phyloP scores from a whole-genome alignment of 2,888 invertebrate genomes.

The Drosophila tanythrix region DNA sequence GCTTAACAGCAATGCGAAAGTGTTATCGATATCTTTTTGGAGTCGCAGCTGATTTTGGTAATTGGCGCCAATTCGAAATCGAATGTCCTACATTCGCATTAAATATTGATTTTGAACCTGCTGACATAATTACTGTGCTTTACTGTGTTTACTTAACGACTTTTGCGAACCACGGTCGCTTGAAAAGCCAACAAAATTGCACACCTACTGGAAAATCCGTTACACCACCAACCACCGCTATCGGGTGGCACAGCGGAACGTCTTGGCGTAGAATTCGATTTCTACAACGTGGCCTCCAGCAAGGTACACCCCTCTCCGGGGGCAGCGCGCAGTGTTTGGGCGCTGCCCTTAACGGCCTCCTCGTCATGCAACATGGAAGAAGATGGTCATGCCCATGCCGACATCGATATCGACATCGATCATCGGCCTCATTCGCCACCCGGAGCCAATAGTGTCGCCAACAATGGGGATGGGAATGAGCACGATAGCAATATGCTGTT shows the following conservation, averaged over 20 bases:
- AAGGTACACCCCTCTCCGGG: conserved; percentile 94
- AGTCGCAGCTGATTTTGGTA: conserved; percentile 36
- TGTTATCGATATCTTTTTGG: neutral
- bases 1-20: neutral
- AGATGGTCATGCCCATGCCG: conserved; percentile 86
- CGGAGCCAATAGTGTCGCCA: conserved; percentile 35
- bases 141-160: conserved; percentile 47
- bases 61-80: conserved; percentile 71
- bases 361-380: conserved; percentile 92
- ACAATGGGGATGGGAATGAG: conserved; percentile 51
- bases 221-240: conserved; percentile 74
- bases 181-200: conserved; percentile 80
- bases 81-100: conserved; percentile 67
- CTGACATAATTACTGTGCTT: conserved; percentile 67
- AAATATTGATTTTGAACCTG: conserved; percentile 67
- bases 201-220: conserved; percentile 82
- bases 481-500: conserved; percentile 85
- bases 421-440: conserved; percentile 80
- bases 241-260: conserved; percentile 78
- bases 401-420: conserved; percentile 81
- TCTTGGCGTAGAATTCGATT: conserved; percentile 75
- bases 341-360: conserved; percentile 91
- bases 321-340: conserved; percentile 95
- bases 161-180: conserved; percentile 19
- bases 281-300: conserved; percentile 85